Conservation (phyloP, 1,140 invertebrate genomes). For the Neotoxoptera formosana region DNA sequence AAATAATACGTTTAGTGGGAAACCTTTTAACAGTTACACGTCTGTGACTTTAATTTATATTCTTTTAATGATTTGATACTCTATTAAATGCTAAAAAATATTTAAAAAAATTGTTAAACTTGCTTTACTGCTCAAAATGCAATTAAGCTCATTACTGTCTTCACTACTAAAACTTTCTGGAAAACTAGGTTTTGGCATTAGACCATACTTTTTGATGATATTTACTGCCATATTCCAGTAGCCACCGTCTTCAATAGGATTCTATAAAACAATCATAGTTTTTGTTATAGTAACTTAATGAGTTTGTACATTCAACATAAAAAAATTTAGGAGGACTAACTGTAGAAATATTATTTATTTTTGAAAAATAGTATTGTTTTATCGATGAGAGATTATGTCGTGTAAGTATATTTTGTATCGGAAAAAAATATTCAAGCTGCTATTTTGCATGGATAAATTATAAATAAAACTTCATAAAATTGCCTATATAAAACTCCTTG, state of each 20-base stretch:
- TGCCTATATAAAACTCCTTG: neutral
- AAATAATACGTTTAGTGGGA: neutral
- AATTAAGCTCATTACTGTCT: constrained; percentile 76
- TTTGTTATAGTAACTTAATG: neutral
- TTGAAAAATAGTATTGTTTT: neutral
- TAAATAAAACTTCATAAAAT: neutral
- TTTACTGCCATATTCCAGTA: constrained; percentile 93
- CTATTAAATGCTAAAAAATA: neutral
- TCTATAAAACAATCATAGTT: constrained; percentile 63
- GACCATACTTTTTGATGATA: constrained; percentile 85
- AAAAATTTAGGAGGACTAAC: neutral
- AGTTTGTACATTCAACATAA: neutral
- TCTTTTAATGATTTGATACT: neutral
- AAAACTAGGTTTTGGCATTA: constrained; percentile 84
- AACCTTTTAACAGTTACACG: neutral
- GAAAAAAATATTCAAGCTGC: neutral
- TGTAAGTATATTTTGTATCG: neutral
- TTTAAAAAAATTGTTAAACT: constrained; percentile 37
- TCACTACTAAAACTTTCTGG: constrained; percentile 83
- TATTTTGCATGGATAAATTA: neutral
- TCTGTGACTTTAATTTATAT: neutral
- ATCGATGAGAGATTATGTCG: neutral
- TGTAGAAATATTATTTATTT: neutral
- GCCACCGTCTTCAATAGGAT: constrained; percentile 84
- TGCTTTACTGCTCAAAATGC: constrained; percentile 82